These are phyloP conservation scores for Hyperoplus immaculatus DNA, from an alignment of 2,797 vertebrate species.

Conservation along the genomic window DNA sequence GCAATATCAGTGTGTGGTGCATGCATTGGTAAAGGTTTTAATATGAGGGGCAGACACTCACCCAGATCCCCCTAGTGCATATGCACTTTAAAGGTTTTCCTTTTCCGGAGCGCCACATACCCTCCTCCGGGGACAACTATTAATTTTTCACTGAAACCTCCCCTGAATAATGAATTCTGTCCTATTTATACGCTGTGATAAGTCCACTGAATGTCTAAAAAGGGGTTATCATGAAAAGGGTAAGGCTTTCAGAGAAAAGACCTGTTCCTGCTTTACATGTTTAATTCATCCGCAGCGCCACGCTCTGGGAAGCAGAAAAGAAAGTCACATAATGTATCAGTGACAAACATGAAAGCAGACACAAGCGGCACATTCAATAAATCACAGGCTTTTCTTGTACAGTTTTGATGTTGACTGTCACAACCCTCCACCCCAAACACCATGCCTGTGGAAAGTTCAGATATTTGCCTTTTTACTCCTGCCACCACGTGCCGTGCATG, in stretches of 20 bases:
- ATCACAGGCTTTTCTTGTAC: constrained; percentile 77
- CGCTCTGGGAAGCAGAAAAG: constrained; percentile 73
- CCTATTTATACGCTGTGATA: constrained; percentile 84
- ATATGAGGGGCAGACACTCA: constrained; percentile 71
- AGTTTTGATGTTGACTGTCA: constrained; percentile 81
- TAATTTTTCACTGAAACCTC: constrained; percentile 84
- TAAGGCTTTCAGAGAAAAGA: constrained; percentile 79
- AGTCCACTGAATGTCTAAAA: constrained; percentile 83
- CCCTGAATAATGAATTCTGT: constrained; percentile 85
- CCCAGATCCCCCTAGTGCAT: constrained; percentile 73
- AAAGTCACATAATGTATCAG: constrained; percentile 78
- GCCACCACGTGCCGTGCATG: constrained; percentile 32
- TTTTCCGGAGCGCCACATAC: constrained; percentile 71
- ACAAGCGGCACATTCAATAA: constrained; percentile 76
- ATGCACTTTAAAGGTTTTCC: constrained; percentile 82
- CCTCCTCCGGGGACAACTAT: constrained; percentile 82
- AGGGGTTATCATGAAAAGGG: constrained; percentile 82
- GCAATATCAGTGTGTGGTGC: constrained; percentile 67
- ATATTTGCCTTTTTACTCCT: constrained; percentile 71
- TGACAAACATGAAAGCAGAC: constrained; percentile 78
- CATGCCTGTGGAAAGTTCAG: constrained; percentile 72
- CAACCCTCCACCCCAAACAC: constrained; percentile 68
- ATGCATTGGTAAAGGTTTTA: constrained; percentile 72
- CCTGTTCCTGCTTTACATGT: constrained; percentile 80
- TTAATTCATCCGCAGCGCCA: constrained; percentile 79